A percentile compares a stretch with the other conserved stretches of the same genome.
phyloP scores from a whole-genome alignment of 2,888 invertebrate species.

The Crioceris asparagi region DNA sequence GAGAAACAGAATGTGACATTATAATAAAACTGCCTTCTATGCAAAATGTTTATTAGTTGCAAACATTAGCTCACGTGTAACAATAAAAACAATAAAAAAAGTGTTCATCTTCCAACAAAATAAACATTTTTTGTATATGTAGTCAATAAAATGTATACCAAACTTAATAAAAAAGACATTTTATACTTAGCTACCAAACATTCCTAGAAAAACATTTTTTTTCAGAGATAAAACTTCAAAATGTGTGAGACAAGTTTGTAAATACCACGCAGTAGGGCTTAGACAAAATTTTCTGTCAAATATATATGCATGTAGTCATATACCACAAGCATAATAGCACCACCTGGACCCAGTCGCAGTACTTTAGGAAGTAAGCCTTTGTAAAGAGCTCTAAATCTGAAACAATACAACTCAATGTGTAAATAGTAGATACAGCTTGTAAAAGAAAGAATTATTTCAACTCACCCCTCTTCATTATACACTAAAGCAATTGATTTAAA shows the following conservation, averaged over 20 bases:
- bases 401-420: constrained; percentile 28
- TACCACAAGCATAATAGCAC: constrained; percentile 89
- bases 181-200: no score
- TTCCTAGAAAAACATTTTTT: no score
- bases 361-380: constrained; percentile 89
- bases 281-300: constrained; percentile 45
- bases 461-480: constrained; percentile 80
- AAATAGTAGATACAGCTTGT: neutral
- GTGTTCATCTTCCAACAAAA: constrained; percentile 10
- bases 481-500: constrained; percentile 61
- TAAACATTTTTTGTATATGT: no score
- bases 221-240: no score
- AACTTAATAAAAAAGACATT: no score
- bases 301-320: constrained; percentile 78
- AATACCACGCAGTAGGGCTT: constrained; percentile 6
- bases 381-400: constrained; percentile 74
- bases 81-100: neutral
- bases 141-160: no score
- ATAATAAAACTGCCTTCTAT: constrained; percentile 10
- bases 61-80: constrained; percentile 1
- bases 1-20: constrained; percentile 25
- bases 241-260: no score
- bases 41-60: neutral
- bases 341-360: constrained; percentile 84
- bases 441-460: neutral